Evolutionary conservation across 2,797 vertebrate genomes (phyloP).

Genomic region (Acropternis orthonyx): DNA sequence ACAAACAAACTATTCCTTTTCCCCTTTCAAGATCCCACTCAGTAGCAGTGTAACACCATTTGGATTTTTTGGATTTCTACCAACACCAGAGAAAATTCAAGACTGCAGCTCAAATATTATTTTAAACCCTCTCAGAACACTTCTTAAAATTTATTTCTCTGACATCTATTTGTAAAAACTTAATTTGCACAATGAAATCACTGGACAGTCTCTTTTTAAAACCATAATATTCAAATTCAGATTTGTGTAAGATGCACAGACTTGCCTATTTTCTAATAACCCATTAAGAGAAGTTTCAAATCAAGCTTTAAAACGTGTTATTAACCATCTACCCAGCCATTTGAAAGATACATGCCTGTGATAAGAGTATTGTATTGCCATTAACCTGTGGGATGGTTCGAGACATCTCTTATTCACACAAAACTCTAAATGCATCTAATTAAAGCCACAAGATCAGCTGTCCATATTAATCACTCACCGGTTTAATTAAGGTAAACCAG

Average conservation of each 20-base stretch:
- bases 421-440: constrained; percentile 71
- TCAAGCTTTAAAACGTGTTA: constrained; percentile 70
- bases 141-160: neutral
- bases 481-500: constrained; percentile 78
- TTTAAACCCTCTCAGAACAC: neutral
- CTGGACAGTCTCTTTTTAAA: neutral
- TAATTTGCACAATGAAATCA: neutral
- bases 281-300: constrained; percentile 60
- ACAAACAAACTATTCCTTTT: neutral
- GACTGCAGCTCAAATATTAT: neutral
- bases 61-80: neutral
- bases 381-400: constrained; percentile 59
- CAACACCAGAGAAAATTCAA: neutral
- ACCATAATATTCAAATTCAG: neutral
- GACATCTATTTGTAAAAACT: neutral
- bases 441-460: constrained; percentile 70
- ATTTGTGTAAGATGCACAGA: neutral
- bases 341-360: constrained; percentile 66
- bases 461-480: constrained; percentile 74
- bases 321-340: constrained; percentile 66
- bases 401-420: constrained; percentile 67
- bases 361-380: constrained; percentile 62
- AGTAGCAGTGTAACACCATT: accelerated
- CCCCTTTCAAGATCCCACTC: neutral
- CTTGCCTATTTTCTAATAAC: constrained; percentile 40